Conservation (phyloP, 2,888 invertebrate species). For the Doris montereyensis region DNA sequence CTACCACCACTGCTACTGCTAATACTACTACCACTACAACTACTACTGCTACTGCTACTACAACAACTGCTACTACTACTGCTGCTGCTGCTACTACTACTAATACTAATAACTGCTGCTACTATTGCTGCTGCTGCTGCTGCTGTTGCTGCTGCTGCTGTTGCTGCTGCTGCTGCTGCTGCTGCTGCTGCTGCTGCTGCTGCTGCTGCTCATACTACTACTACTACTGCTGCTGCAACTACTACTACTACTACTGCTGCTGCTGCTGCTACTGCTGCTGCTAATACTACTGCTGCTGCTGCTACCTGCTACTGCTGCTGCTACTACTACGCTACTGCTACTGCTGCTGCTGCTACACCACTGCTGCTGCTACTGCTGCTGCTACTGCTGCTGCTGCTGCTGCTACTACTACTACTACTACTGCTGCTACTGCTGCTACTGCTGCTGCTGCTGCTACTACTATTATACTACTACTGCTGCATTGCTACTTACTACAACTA, state of each 20-base stretch:
- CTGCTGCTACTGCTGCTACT: constrained; percentile 7
- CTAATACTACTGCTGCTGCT: constrained; percentile 12
- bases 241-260: neutral
- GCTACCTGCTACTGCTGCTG: neutral
- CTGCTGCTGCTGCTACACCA: too few species aligned
- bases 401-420: constrained; percentile 20
- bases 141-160: constrained; percentile 15
- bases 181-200: neutral
- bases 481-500: constrained; percentile 10
- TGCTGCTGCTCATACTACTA: neutral
- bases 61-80: too few species aligned
- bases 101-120: neutral
- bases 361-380: constrained; percentile 8
- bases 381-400: constrained; percentile 20
- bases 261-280: neutral
- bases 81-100: neutral
- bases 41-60: too few species aligned
- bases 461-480: too few species aligned
- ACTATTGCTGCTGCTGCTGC: constrained; percentile 16
- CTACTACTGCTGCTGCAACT: neutral
- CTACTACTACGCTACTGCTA: neutral
- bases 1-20: neutral
- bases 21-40: neutral
- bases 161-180: constrained; percentile 6
- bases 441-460: constrained; percentile 20